Base-by-base conservation (phyloP, 2,797 vertebrate species). In the Tiaroga cobitis region DNA sequence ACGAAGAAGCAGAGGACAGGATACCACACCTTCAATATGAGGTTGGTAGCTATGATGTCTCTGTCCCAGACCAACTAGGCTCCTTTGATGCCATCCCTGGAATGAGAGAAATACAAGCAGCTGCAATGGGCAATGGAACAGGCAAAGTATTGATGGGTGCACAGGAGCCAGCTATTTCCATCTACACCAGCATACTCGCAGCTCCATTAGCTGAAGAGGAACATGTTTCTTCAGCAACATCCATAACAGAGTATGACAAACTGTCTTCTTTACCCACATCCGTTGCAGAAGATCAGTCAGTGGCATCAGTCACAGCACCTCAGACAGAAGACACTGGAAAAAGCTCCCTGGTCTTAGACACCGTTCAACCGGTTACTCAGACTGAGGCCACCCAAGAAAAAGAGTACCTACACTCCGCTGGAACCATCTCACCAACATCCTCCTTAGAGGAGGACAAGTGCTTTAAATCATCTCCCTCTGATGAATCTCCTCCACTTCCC, bases 241-340 rank as follows among this genome's bases (percentile, higher is more conserved):
- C 98, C 68, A 98, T 99, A 92, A 99, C 98, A 7, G 98, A 99
- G 85, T 99, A 98, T 37, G 98, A 99, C 93, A 99, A 98, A 88
- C 92, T 98, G 67, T 98, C 97, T 46, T 99, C 98, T 51, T 96
- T 99, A 86, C 97, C 97, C 49, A 97, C 97, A 0, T 99, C 98
- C 2, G 96, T 99, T 74, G 96, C 97, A 32, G 98, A 99, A 88
- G 98, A 99, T 91, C 98, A 98, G 5, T 98, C 98, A 0, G 95
- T 95, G 63, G 95, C 97, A 3, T 98, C 97, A 2, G 94, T 95
- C 21, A 95, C 96, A 34, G 95, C 97, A 63, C 95, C 96, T 49
- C 95, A 95, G 89, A 96, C 96, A 8, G 98, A 99, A 91, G 98
- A 97, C 89, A 96, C 94, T 9, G 95, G 95, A 70, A 98, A 96